phyloP scores from a whole-genome alignment of 2,797 vertebrate genomes.

The Clarias platycephalus region DNA sequence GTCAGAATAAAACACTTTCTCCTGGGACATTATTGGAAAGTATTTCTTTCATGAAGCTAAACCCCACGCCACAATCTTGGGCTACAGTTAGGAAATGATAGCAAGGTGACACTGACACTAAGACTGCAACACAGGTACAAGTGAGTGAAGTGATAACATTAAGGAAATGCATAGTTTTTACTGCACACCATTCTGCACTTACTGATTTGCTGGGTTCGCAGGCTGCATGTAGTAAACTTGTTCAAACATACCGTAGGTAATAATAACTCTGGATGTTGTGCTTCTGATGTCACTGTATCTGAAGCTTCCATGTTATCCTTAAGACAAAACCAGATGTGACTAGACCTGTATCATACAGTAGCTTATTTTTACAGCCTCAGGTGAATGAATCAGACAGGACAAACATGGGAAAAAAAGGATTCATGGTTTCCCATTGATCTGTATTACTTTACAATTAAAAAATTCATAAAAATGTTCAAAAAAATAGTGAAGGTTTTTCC shows the following conservation, averaged over 20 bases:
- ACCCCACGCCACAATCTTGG: too few species aligned
- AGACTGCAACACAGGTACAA: neutral
- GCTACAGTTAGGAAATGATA: neutral
- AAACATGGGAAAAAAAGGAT: neutral
- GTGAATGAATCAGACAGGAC: conserved; percentile 10
- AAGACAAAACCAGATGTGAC: conserved; percentile 51
- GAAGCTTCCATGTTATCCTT: conserved; percentile 19
- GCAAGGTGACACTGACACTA: neutral
- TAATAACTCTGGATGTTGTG: conserved; percentile 36
- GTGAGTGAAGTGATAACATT: conserved; percentile 14
- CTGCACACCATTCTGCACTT: neutral
- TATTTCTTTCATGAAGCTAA: neutral
- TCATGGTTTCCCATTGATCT: neutral
- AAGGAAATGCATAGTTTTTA: conserved; percentile 3
- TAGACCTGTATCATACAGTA: neutral
- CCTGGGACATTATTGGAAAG: neutral
- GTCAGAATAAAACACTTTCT: conserved; percentile 13
- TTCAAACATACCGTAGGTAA: conserved; percentile 32
- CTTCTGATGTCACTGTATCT: conserved; percentile 31
- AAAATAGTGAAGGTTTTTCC: neutral
- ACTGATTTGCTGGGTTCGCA: conserved; percentile 28
- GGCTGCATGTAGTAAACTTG: conserved; percentile 40
- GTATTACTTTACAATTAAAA: neutral
- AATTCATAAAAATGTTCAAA: too few species aligned
- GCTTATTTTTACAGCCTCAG: conserved; percentile 23